Evolutionary conservation across 2,113 vertebrate species (phyloP).

Genomic region (Entomyzon cyanotis): DNA sequence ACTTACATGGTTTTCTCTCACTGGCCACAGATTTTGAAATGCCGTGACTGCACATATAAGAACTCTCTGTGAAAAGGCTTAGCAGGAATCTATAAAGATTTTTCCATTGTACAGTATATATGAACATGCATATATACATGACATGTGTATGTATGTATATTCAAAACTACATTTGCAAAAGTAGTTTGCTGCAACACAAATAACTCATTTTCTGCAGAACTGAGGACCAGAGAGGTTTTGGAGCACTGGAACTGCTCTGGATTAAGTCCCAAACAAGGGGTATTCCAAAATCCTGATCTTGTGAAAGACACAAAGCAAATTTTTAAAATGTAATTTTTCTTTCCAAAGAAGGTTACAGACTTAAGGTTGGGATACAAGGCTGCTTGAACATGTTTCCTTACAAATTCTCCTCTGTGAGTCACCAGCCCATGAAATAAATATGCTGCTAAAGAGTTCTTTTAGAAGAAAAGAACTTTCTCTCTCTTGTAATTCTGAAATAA

Average conservation of each 20-base stretch:
- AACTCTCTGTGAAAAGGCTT: neutral
- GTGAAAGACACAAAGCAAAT: neutral
- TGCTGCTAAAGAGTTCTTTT: neutral
- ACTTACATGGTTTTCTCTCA: neutral
- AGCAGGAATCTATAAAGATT: neutral
- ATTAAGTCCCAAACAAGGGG: neutral
- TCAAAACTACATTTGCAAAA: neutral
- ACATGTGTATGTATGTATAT: neutral
- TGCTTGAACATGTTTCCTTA: neutral
- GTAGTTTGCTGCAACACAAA: neutral
- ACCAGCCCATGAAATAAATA: neutral
- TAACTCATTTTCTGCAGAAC: neutral
- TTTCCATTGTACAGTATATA: neutral
- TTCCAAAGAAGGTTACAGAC: neutral
- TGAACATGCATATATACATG: rapidly evolving
- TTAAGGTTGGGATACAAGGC: neutral
- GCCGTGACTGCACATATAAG: neutral
- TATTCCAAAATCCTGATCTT: neutral
- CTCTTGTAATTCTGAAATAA: neutral
- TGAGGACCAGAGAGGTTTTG: neutral
- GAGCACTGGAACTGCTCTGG: neutral
- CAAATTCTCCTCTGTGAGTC: neutral
- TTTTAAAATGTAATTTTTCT: neutral
- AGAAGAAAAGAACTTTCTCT: neutral
- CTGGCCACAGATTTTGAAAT: neutral